Evolutionary conservation across 2,888 invertebrate species (phyloP).

Genomic region (Quadriops clusia): DNA sequence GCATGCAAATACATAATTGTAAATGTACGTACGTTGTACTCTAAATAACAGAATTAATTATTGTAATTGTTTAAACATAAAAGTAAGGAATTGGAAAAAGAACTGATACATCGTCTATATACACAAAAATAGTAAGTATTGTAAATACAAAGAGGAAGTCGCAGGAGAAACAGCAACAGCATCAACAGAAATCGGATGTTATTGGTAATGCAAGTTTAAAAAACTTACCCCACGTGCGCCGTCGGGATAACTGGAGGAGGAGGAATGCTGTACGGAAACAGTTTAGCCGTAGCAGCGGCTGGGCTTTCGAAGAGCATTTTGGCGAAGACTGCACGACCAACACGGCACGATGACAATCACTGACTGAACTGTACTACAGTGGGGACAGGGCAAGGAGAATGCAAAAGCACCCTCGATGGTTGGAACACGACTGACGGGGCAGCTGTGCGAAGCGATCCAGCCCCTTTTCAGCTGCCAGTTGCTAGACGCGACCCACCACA

Average conservation of each 20-base stretch:
- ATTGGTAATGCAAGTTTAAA: slow-evolving; percentile 1
- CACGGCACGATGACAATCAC: slow-evolving; percentile 5
- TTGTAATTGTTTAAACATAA: too few relatives aligned
- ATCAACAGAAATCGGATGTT: slow-evolving; percentile 3
- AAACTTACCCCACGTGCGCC: slow-evolving; percentile 29
- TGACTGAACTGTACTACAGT: too few relatives aligned
- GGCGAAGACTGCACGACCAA: slow-evolving; percentile 8
- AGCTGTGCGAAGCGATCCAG: slow-evolving; percentile 18
- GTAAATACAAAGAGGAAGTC: too few relatives aligned
- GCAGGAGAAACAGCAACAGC: slow-evolving; percentile 3
- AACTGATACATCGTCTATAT: too few relatives aligned
- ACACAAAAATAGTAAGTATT: too few relatives aligned
- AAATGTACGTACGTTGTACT: too few relatives aligned
- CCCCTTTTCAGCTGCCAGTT: slow-evolving; percentile 23
- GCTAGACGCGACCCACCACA: slow-evolving; percentile 26
- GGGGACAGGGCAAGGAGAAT: slow-evolving; percentile 10
- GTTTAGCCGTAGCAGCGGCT: too few relatives aligned
- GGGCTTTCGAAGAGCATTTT: slow-evolving; percentile 61
- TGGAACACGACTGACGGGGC: slow-evolving; percentile 25
- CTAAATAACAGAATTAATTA: too few relatives aligned
- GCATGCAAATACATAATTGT: too few relatives aligned
- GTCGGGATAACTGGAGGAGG: slow-evolving; percentile 49
- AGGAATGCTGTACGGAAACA: slow-evolving; percentile 60
- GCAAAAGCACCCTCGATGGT: slow-evolving; percentile 27
- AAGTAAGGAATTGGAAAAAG: too few relatives aligned